These are phyloP conservation scores for Cyrtodaria siliqua DNA, from an alignment of 2,888 invertebrate species.

Conservation along the genomic window DNA sequence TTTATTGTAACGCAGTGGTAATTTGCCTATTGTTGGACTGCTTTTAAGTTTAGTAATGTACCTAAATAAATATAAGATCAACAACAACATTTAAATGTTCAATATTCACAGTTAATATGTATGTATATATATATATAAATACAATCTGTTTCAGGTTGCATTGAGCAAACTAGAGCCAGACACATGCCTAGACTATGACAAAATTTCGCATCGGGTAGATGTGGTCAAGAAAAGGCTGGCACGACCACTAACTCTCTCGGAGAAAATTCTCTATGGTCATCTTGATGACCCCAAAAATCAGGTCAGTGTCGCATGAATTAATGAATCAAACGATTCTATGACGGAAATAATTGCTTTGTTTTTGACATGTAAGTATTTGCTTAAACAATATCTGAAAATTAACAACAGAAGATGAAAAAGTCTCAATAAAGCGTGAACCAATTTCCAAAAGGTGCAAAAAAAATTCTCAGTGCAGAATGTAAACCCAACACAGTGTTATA, in stretches of 20 bases:
- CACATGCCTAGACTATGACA: conserved; percentile 94
- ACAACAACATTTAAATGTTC: not conserved
- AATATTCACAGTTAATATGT: not conserved
- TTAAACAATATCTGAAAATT: too few species aligned
- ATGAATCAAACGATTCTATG: too few species aligned
- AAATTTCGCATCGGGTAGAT: conserved; percentile 91
- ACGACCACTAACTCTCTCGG: conserved; percentile 97
- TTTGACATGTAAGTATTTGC: too few species aligned
- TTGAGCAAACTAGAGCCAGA: conserved; percentile 96
- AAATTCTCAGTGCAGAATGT: too few species aligned
- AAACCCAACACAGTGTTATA: too few species aligned
- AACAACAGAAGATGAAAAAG: too few species aligned
- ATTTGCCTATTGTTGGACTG: not conserved
- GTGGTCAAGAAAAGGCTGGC: conserved; percentile 93
- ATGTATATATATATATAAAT: not conserved
- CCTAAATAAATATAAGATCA: not conserved
- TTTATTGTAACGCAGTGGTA: too few species aligned
- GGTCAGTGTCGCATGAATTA: conserved; percentile 72
- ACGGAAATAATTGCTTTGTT: too few species aligned
- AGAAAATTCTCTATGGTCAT: conserved; percentile 99
- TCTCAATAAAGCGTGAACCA: too few species aligned
- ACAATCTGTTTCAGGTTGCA: conserved; percentile 89
- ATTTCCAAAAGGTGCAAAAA: too few species aligned
- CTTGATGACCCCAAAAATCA: conserved; percentile 96
- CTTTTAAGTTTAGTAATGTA: not conserved